Conservation (phyloP, 2,113 vertebrate genomes). For the Irena cyanogastra region DNA sequence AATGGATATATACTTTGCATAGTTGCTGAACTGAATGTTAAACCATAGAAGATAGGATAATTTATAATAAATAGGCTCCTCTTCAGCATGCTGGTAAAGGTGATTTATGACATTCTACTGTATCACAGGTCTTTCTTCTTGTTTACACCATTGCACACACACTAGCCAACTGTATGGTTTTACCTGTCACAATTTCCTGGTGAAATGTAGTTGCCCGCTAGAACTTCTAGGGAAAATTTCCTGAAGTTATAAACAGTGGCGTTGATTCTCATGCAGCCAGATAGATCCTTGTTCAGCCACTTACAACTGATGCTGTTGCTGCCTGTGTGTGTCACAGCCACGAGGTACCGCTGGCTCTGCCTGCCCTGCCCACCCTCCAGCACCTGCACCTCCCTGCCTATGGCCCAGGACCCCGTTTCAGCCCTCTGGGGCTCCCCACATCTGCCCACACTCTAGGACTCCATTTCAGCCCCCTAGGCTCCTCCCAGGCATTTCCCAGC, state of each 20-base stretch:
- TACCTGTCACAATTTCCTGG: neutral
- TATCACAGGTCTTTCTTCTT: neutral
- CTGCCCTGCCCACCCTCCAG: no score
- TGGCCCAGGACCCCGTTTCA: neutral
- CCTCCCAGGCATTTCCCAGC: neutral
- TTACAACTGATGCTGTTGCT: neutral
- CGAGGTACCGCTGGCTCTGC: accelerated
- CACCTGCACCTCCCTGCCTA: neutral
- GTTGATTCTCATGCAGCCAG: neutral
- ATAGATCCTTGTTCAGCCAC: neutral
- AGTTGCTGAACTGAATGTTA: neutral
- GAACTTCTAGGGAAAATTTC: neutral
- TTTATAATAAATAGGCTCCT: neutral
- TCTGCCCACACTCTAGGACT: no score
- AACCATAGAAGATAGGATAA: neutral
- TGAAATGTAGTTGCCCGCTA: neutral
- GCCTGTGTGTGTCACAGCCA: accelerated
- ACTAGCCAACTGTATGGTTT: neutral
- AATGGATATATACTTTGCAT: neutral
- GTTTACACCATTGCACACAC: neutral
- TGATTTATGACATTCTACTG: neutral
- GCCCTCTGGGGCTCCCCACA: accelerated
- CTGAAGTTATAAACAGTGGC: neutral
- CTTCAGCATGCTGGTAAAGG: neutral
- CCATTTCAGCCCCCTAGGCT: neutral